Evolutionary conservation across 2,888 invertebrate genomes (phyloP).

Genomic region (Micoletzkya japonica): DNA sequence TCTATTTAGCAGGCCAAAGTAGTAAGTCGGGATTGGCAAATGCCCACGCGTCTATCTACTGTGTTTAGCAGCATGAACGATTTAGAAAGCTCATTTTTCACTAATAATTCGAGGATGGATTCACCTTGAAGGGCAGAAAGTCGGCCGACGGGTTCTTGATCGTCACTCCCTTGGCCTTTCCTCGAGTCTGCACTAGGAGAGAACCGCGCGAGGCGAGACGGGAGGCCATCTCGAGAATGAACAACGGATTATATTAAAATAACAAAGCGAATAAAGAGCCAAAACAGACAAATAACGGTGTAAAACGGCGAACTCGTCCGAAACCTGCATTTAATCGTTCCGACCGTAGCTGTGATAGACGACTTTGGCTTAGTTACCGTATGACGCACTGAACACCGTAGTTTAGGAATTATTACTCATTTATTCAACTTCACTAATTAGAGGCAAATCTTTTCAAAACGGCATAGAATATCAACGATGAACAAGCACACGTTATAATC

Average conservation of each 20-base stretch:
- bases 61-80: too few species aligned
- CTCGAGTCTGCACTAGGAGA: constrained; percentile 30
- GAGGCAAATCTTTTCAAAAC: background rate
- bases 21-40: background rate
- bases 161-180: constrained; percentile 44
- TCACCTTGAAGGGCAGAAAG: constrained; percentile 43
- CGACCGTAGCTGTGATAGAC: too few species aligned
- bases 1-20: too few species aligned
- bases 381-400: too few species aligned
- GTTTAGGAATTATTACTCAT: too few species aligned
- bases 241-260: background rate
- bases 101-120: background rate
- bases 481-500: background rate
- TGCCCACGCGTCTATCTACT: too few species aligned
- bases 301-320: too few species aligned
- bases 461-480: background rate
- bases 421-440: background rate
- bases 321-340: too few species aligned
- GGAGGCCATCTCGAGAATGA: constrained; percentile 13
- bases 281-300: too few species aligned
- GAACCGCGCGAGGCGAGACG: constrained; percentile 12
- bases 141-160: constrained; percentile 46
- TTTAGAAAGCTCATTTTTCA: background rate
- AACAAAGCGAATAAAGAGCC: background rate
- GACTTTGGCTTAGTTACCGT: too few species aligned